Conservation (phyloP, 2,888 invertebrate species). For the Apomyelois bistriatella region DNA sequence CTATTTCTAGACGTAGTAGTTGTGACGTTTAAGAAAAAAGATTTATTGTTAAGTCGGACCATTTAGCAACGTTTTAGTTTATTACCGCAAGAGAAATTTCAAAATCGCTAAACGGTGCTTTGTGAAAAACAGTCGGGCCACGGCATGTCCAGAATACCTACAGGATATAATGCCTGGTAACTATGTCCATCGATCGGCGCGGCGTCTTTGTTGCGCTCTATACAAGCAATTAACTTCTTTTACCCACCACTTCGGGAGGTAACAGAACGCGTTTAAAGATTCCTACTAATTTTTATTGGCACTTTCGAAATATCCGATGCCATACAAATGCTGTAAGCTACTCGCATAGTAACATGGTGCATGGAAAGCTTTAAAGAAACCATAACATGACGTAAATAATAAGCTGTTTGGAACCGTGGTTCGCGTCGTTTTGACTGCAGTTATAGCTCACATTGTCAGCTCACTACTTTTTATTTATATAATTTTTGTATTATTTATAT, state of each 20-base stretch:
- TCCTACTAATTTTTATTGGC: conserved; percentile 22
- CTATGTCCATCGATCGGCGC: conserved; percentile 43
- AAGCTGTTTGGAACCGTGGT: conserved; percentile 51
- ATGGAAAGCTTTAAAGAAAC: conserved; percentile 31
- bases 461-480: too few relatives aligned
- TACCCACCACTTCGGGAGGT: conserved; percentile 19
- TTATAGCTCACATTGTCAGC: conserved; percentile 15
- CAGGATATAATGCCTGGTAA: conserved; percentile 44
- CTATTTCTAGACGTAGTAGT: too few relatives aligned
- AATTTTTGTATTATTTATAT: too few relatives aligned
- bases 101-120: not conserved
- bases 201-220: conserved; percentile 41
- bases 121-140: conserved; percentile 28
- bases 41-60: not conserved
- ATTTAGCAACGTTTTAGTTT: not conserved
- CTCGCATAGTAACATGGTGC: conserved; percentile 5
- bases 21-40: not conserved
- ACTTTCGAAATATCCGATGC: conserved; percentile 16
- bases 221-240: conserved; percentile 52
- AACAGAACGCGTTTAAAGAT: conserved; percentile 23
- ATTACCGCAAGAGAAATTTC: not conserved
- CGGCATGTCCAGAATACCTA: conserved; percentile 37
- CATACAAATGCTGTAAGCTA: not conserved
- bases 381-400: conserved; percentile 44
- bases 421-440: conserved; percentile 41